Percentiles rank a stretch among this genome's conserved stretches.
These are phyloP conservation scores for Sclerurus mexicanus DNA, from an alignment of 2,113 vertebrate species.

Conservation along the genomic window DNA sequence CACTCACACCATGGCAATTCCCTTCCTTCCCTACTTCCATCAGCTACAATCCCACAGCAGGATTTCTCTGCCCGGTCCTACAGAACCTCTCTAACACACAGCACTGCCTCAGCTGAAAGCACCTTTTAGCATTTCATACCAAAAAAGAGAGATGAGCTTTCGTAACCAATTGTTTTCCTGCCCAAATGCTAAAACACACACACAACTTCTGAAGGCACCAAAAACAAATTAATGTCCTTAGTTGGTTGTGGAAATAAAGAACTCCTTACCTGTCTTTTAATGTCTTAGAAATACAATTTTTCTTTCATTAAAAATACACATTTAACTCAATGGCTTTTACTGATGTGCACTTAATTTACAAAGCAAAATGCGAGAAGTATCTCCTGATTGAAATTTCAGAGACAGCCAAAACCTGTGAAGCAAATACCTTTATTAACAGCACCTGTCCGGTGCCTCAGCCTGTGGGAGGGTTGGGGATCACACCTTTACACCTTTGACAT, in stretches of 20 bases:
- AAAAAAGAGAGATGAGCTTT: background rate
- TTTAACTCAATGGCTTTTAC: background rate
- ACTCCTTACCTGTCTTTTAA: background rate
- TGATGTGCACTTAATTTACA: background rate
- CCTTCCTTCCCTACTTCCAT: background rate
- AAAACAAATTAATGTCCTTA: background rate
- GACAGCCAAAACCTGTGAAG: too few species aligned
- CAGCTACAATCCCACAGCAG: background rate
- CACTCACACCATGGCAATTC: background rate
- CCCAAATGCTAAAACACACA: background rate
- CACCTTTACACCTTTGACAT: too few species aligned
- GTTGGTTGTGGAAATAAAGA: background rate
- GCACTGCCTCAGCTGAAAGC: background rate
- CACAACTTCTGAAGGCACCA: background rate
- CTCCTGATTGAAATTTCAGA: too few species aligned
- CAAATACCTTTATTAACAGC: too few species aligned
- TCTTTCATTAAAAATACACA: background rate
- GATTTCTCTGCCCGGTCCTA: background rate
- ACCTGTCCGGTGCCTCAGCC: too few species aligned
- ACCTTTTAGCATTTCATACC: background rate
- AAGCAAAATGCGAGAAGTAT: background rate
- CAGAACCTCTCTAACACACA: fast-evolving
- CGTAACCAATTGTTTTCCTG: background rate
- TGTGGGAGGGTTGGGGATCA: too few species aligned
- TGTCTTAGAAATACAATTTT: background rate